Percentiles rank a stretch among this genome's conserved stretches.
phyloP scores from a whole-genome alignment of 2,797 vertebrate genomes.

The Betta splendens region DNA sequence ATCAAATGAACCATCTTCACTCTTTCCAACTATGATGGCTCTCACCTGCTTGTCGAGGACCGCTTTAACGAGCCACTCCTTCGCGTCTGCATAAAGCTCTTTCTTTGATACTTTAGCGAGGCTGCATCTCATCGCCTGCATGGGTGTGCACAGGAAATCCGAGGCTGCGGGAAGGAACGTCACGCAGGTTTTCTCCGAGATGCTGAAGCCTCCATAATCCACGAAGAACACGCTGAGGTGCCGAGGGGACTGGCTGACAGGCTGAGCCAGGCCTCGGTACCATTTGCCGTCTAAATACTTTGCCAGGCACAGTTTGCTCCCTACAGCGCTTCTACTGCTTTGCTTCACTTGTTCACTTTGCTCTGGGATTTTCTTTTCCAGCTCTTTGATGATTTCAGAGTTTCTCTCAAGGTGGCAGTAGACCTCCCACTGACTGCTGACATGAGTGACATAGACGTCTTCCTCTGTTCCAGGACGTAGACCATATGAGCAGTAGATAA shows the following conservation, averaged over 20 bases:
- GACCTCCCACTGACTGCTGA: constrained; percentile 85
- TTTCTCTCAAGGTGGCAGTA: constrained; percentile 91
- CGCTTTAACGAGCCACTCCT: constrained; percentile 81
- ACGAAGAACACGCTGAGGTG: constrained; percentile 86
- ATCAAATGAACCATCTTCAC: constrained; percentile 82
- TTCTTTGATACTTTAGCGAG: constrained; percentile 77
- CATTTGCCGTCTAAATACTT: constrained; percentile 87
- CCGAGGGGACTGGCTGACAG: constrained; percentile 74
- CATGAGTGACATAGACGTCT: constrained; percentile 83
- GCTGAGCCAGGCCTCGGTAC: constrained; percentile 83
- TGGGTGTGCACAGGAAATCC: constrained; percentile 86
- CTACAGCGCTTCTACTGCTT: constrained; percentile 23
- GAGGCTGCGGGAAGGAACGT: constrained; percentile 82
- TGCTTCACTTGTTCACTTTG: constrained; percentile 60
- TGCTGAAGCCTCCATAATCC: constrained; percentile 88
- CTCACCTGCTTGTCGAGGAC: constrained; percentile 82
- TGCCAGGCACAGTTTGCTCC: constrained; percentile 81
- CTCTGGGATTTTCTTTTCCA: constrained; percentile 76
- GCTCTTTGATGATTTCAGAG: constrained; percentile 68
- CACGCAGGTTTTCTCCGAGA: constrained; percentile 81
- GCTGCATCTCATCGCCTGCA: constrained; percentile 89
- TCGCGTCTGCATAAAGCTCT: constrained; percentile 76
- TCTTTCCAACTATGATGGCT: constrained; percentile 79
- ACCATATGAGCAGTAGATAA: constrained; percentile 87
- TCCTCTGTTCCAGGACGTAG: constrained; percentile 84